phyloP scores from a whole-genome alignment of 1,140 invertebrate genomes.

The Laupala kohalensis region DNA sequence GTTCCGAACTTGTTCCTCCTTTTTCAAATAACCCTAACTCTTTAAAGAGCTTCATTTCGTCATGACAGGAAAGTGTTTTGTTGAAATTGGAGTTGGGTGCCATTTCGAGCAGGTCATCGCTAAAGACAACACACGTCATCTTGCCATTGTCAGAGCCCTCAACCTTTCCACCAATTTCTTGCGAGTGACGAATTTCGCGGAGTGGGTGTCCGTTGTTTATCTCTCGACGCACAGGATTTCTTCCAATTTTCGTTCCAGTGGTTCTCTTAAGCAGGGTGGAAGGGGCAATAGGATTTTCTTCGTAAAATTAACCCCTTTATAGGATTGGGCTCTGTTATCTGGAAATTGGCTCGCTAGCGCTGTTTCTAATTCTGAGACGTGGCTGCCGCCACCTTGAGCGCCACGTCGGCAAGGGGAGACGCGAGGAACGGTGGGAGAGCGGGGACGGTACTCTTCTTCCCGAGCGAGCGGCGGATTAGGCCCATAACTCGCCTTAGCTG shows the following conservation, averaged over 20 bases:
- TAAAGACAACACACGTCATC: no score
- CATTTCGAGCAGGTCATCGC: no score
- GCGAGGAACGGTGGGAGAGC: no score
- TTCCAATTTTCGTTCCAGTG: background rate
- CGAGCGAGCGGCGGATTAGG: background rate
- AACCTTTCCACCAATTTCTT: background rate
- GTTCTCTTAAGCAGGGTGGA: background rate
- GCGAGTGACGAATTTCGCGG: background rate
- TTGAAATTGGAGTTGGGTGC: no score
- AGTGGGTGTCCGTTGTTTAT: background rate
- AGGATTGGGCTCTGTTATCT: background rate
- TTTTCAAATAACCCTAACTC: no score
- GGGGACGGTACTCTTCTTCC: background rate
- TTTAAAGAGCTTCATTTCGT: no score
- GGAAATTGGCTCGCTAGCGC: background rate
- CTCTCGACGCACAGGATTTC: background rate
- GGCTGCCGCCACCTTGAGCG: background rate
- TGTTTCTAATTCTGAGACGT: background rate
- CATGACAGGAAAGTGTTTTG: no score
- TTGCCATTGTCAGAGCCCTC: background rate
- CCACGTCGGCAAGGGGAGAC: background rate
- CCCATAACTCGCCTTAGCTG: background rate
- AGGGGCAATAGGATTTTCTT: background rate
- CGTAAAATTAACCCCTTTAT: background rate
- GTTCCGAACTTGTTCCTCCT: no score